These are phyloP conservation scores for Mimachlamys varia DNA, from an alignment of 2,888 invertebrate species.

Conservation along the genomic window DNA sequence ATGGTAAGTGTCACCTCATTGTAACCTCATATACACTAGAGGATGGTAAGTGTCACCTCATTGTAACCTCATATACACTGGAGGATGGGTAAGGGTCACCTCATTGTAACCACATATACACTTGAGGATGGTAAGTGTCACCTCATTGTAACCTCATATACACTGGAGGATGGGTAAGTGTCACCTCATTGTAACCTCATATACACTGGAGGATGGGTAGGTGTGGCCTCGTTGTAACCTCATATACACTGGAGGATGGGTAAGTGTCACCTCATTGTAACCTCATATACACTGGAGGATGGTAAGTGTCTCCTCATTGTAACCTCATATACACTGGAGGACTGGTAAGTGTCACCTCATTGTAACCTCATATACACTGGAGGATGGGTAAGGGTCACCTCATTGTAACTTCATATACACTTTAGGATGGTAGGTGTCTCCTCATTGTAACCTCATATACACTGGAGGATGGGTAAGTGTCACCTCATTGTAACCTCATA, in stretches of 20 bases:
- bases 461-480: neutral
- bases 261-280: constrained; percentile 57
- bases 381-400: neutral
- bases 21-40: constrained; percentile 81
- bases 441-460: no score
- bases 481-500: no score
- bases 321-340: neutral
- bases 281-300: constrained; percentile 82
- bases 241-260: neutral
- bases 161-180: no score
- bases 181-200: neutral
- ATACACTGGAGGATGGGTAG: neutral
- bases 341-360: neutral
- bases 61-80: no score
- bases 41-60: constrained; percentile 81
- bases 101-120: neutral
- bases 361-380: no score
- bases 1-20: neutral
- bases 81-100: no score
- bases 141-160: no score
- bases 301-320: constrained; percentile 77
- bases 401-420: neutral
- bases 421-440: neutral
- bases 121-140: neutral
- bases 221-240: neutral